Percentiles rank a stretch among this genome's conserved stretches.
Evolutionary conservation across 2,888 invertebrate genomes (phyloP).

Genomic region (Lypha dubia): DNA sequence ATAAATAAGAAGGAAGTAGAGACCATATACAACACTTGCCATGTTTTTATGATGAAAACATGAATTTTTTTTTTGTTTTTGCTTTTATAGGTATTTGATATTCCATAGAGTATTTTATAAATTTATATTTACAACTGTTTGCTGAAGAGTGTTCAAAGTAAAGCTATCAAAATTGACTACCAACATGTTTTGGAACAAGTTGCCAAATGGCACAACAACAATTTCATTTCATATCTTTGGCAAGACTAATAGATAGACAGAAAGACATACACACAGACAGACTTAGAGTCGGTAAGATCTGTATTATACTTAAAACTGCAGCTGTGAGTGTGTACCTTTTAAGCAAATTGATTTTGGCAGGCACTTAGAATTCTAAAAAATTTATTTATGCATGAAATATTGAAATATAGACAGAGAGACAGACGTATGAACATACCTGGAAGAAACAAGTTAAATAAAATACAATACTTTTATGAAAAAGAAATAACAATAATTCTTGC

Average conservation of each 20-base stretch:
- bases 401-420: slow-evolving; percentile 49
- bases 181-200: slow-evolving; percentile 40
- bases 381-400: slow-evolving; percentile 65
- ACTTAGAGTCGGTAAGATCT: background rate
- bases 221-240: slow-evolving; percentile 29
- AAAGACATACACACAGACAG: background rate
- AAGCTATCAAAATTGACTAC: slow-evolving; percentile 56
- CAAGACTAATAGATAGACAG: slow-evolving; percentile 9
- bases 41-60: slow-evolving; percentile 58
- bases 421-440: background rate
- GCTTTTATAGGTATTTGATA: slow-evolving; percentile 71
- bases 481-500: slow-evolving; percentile 3
- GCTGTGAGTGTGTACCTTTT: slow-evolving; percentile 69
- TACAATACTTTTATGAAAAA: slow-evolving; percentile 5
- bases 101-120: slow-evolving; percentile 65
- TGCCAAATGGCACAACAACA: slow-evolving; percentile 44
- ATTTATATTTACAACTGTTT: slow-evolving; percentile 55
- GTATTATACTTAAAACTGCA: slow-evolving; percentile 62
- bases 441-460: slow-evolving; percentile 4
- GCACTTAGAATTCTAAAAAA: slow-evolving; percentile 63
- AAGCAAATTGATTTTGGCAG: slow-evolving; percentile 73
- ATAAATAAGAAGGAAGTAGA: slow-evolving; percentile 7
- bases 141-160: slow-evolving; percentile 18
- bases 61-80: slow-evolving; percentile 13
- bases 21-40: slow-evolving; percentile 17